phyloP scores from a whole-genome alignment of 2,888 invertebrate species.

The Trichogramma dendrolimi region DNA sequence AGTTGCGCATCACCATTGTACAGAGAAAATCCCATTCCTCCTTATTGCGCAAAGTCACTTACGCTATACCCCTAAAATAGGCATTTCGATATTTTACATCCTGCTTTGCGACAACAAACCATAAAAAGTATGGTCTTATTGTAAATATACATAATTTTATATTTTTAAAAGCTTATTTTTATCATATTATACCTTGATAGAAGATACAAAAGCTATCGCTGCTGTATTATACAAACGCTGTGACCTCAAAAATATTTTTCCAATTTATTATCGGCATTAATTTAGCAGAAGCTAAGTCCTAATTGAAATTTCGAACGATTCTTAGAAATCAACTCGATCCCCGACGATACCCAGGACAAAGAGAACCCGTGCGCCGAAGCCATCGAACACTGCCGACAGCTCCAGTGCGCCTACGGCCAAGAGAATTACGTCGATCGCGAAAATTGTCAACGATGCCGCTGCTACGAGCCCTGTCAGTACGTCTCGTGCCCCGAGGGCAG shows the following conservation, averaged over 20 bases:
- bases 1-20: no score
- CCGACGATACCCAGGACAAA: conserved; percentile 40
- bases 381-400: conserved; percentile 60
- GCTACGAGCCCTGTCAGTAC: conserved; percentile 69
- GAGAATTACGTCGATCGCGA: conserved; percentile 59
- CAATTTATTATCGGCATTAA: no score
- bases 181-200: background rate
- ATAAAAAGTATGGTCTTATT: conserved; percentile 12
- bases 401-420: conserved; percentile 71
- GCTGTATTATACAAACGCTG: no score
- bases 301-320: background rate
- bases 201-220: no score
- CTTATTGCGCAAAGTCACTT: no score
- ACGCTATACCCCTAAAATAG: no score
- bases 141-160: conserved; percentile 2
- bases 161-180: background rate
- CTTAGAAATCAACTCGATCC: conserved; percentile 26
- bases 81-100: background rate
- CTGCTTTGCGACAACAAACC: background rate
- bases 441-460: conserved; percentile 70
- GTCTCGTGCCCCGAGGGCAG: conserved; percentile 61
- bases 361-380: conserved; percentile 58
- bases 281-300: no score
- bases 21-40: no score
- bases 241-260: no score